Base-by-base conservation (phyloP, 2,113 vertebrate genomes). In the Empidonax traillii region DNA sequence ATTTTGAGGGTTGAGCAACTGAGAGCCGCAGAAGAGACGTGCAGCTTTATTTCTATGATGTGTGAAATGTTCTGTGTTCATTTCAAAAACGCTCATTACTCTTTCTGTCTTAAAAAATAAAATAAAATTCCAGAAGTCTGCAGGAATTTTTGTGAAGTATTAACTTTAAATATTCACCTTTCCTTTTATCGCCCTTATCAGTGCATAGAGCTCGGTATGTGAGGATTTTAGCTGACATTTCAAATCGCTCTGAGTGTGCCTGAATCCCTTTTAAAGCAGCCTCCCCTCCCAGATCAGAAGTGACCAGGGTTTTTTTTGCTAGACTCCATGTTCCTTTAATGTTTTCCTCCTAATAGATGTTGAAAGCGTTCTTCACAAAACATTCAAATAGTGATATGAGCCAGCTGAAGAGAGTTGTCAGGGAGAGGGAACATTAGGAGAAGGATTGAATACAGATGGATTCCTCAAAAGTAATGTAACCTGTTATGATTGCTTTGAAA, bases 401-500 rank as follows among this genome's bases (percentile, higher is more conserved):
- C 93, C 96, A 96, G 96, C 96, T 96, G 96, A 97, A 96, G 90
- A 96, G 96, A 96, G 90, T 96, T 96, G 96, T 97, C 96, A 95
- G 93, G 69, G 94, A 96, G 90, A 81, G 90, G 68, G 94, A 96
- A 89, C 86, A 58, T 95, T 94, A 94, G 75, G 88, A 95, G 92
- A 87, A 94, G 93, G 96, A 96, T 94, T 96, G 94, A 96, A 93
- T 97, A 95, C 96, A 96, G 96, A 96, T 97, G 96, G 94, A 96
- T 96, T 97, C 96, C 94, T 97, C 90, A 92, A 95, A 97, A 95
- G 93, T 97, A 96, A 92, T 96, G 93, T 95, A 96, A 97, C 96
- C 96, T 96, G 96, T 96, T 97, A 95, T 76, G 92, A 92, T 93
- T 96, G 88, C 96, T 97, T 96, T 97, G 96, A 97, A 97, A 97